These are phyloP conservation scores for Rhyacophila brunnea DNA, from an alignment of 1,140 invertebrate genomes.

Conservation along the genomic window DNA sequence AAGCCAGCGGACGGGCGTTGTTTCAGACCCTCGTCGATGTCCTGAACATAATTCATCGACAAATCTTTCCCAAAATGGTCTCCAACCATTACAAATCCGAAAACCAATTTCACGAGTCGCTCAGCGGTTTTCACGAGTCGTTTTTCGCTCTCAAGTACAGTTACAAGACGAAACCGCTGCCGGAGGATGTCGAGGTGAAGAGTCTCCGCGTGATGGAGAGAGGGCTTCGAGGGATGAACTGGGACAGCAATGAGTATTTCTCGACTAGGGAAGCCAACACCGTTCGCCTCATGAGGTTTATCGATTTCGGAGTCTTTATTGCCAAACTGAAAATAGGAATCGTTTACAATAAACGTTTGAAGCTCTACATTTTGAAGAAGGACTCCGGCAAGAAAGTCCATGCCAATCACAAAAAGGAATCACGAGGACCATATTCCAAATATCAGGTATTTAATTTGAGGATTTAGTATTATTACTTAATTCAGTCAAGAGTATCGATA, in stretches of 20 bases:
- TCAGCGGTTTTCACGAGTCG: constrained; percentile 19
- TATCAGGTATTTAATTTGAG: constrained; percentile 14
- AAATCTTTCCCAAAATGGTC: constrained; percentile 42
- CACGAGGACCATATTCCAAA: constrained; percentile 28
- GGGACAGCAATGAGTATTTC: constrained; percentile 58
- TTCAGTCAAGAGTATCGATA: no score
- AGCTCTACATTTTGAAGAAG: constrained; percentile 51
- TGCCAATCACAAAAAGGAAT: constrained; percentile 17
- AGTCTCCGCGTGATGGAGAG: constrained; percentile 65
- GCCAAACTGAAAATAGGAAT: constrained; percentile 61
- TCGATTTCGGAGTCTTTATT: constrained; percentile 72
- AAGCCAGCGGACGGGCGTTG: constrained; percentile 47
- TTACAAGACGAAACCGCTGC: constrained; percentile 61
- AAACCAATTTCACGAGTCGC: constrained; percentile 19
- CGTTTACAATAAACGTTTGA: constrained; percentile 54
- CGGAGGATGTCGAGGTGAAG: constrained; percentile 70
- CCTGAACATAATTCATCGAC: constrained; percentile 47
- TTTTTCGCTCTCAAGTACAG: constrained; percentile 20
- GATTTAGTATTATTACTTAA: no score
- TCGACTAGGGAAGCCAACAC: constrained; percentile 63
- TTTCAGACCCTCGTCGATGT: constrained; percentile 53
- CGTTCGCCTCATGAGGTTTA: constrained; percentile 65
- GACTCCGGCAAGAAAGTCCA: constrained; percentile 15
- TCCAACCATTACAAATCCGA: constrained; percentile 15
- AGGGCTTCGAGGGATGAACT: constrained; percentile 66